Evolutionary conservation across 2,113 vertebrate genomes (phyloP), one percentile per base, ranked within the genome.

Genomic region (Odocoileus hemionus): DNA sequence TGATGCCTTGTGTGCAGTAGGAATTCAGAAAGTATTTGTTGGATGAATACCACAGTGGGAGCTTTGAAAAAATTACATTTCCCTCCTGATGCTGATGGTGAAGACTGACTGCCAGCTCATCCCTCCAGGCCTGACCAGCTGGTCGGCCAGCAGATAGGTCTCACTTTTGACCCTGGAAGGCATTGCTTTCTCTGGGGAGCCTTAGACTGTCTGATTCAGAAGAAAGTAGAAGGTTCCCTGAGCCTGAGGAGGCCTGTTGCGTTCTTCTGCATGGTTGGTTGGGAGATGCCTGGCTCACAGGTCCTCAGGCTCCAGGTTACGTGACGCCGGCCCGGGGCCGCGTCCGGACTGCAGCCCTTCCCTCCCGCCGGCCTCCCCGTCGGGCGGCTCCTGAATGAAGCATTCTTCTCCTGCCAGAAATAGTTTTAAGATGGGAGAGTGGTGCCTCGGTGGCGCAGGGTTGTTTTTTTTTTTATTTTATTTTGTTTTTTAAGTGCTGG

Each of bases 381-480:
- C 16, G 30, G 94, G 85, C 5, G 0, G 43, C 95, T 97, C 87
- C 94, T 98, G 96, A 98, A 98, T 94, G 96, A 57, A 86, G 90
- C 96, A 76, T 98, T 98, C 92, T 98, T 98, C 91, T 97, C 90
- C 90, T 89, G 96, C 96, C 95, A 97, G 96, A 96, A 98, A 86
- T 87, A 96, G 23, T 86, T 98, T 96, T 97, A 97, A 96, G 93
- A 95, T 97, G 96, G 95, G n/a, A 55, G 90, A 89, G 95, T 91
- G 97, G 97, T 97, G 97, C 97, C 97, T 90, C 36, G 85, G 82
- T 95, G 96, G 97, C 85, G 50, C 89, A 91, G 26, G 92, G 92
- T 92, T 97, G 96, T 98, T 97, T 98, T 96, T 97, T 92, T 98
- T 97, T 97, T 96, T 96, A 85, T 97, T 98, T 97, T 97, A 97